Conservation (phyloP, 2,888 invertebrate genomes). For the Lithosia quadra region DNA sequence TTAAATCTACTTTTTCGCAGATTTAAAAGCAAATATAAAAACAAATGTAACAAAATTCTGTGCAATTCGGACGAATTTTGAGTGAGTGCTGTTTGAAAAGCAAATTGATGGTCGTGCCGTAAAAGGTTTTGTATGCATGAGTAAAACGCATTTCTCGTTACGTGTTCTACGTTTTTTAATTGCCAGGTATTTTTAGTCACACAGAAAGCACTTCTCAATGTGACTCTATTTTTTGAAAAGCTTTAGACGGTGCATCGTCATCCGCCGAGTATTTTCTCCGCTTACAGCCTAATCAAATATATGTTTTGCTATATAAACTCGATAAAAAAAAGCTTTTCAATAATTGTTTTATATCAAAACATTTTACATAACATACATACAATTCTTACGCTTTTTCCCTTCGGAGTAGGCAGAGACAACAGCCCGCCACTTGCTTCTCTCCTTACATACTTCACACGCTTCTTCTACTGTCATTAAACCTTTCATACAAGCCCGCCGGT, state of each 20-base stretch:
- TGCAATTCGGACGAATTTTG: neutral
- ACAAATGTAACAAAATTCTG: constrained; percentile 12
- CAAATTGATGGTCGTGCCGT: constrained; percentile 13
- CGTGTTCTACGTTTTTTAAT: neutral
- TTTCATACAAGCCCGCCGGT: too few species aligned
- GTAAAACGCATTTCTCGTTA: constrained; percentile 3
- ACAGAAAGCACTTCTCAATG: neutral
- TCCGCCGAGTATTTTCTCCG: too few species aligned
- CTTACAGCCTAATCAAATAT: too few species aligned
- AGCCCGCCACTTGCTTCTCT: too few species aligned
- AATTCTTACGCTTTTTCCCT: too few species aligned
- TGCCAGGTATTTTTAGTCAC: neutral
- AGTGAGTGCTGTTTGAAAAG: constrained; percentile 9
- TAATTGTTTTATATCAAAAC: too few species aligned
- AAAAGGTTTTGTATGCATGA: constrained; percentile 15
- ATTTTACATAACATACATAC: too few species aligned
- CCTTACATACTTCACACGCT: too few species aligned
- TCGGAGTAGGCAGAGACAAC: too few species aligned
- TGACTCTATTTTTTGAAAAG: neutral
- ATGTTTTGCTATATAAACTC: too few species aligned
- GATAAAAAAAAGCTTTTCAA: too few species aligned
- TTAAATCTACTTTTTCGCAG: neutral
- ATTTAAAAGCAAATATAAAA: constrained; percentile 1
- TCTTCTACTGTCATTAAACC: too few species aligned
- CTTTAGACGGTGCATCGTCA: neutral